Base-by-base conservation (phyloP, 2,888 invertebrate species). In the Eledone cirrhosa region DNA sequence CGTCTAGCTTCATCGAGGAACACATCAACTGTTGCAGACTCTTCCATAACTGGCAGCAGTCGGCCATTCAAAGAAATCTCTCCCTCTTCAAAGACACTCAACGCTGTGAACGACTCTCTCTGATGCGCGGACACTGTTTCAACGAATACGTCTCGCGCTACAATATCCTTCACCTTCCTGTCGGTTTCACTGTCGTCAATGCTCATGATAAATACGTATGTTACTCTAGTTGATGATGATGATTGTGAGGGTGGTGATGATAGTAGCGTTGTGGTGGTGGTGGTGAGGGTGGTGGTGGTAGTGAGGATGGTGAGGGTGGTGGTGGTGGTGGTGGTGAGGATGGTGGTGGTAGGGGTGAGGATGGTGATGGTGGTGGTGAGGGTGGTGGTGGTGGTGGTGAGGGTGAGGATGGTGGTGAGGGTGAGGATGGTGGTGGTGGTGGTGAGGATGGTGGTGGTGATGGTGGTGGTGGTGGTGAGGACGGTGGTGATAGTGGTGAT, bases 61-160 rank as follows among this genome's bases (percentile, higher is more conserved):
- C 84, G 48, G 82, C 87, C 11, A 88, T 88, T 63, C 75, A 83
- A 53, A 81, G 78, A 78, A 88, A 88, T 79, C 79, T 88, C 63
- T 81, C 83, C 59, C 82, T 85, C 77, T 41, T 22, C n/a, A 72
- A 72, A 19, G 41, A 41, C 5, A 41, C 11, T 41, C 41, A 41
- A 8, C 41, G 3, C 1, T 41, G 11, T 41, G 31, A 72, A 41
- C 31, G 24, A 33, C 41, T 72, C 0, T 16, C 29, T 3, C 5
- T 72, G 2, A 4, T 41, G 2, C 72, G 72, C 3, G 13, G 22
- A 13, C 14, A 19, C 22, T 72, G 72, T n/a, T 72, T 31, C 33
- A 72, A 31, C 13, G 72, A 72, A 22, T 72, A 72, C 14, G 13
- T 41, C n/a, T 41, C n/a, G 13, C 72, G 33, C 41, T 72, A 72